phyloP scores from a whole-genome alignment of 2,888 invertebrate species.

The Coecobrya sp. region DNA sequence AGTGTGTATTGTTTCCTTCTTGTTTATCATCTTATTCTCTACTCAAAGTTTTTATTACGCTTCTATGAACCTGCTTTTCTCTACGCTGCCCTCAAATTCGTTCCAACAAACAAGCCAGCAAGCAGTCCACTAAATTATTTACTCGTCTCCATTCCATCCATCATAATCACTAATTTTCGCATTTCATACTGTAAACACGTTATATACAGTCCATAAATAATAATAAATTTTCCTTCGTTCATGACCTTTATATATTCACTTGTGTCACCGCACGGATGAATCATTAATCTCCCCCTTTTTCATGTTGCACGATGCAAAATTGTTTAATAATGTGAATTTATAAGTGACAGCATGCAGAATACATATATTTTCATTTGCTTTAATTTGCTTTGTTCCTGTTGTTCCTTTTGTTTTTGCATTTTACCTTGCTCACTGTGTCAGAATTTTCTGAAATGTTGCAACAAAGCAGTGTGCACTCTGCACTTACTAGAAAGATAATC shows the following conservation, averaged over 20 bases:
- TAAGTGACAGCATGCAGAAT: neutral
- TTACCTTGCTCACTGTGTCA: too few species aligned
- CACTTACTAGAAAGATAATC: neutral
- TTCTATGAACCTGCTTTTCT: too few species aligned
- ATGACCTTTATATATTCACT: constrained; percentile 10
- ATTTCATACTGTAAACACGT: neutral
- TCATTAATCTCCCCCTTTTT: neutral
- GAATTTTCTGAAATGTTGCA: neutral
- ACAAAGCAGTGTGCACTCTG: neutral
- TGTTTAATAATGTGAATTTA: neutral
- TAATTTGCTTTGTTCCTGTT: neutral
- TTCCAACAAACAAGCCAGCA: too few species aligned
- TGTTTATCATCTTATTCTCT: too few species aligned
- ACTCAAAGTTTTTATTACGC: too few species aligned
- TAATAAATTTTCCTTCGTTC: neutral
- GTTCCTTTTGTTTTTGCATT: neutral
- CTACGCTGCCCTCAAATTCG: too few species aligned
- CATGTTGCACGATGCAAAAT: neutral
- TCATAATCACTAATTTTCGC: neutral
- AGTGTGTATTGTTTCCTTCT: too few species aligned
- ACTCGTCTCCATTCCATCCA: neutral
- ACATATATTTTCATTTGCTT: neutral
- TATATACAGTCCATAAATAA: neutral
- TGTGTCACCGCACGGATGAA: neutral
- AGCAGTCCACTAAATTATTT: too few species aligned